phyloP scores from a whole-genome alignment of 2,797 vertebrate species.

The Hyperoplus lanceolatus region DNA sequence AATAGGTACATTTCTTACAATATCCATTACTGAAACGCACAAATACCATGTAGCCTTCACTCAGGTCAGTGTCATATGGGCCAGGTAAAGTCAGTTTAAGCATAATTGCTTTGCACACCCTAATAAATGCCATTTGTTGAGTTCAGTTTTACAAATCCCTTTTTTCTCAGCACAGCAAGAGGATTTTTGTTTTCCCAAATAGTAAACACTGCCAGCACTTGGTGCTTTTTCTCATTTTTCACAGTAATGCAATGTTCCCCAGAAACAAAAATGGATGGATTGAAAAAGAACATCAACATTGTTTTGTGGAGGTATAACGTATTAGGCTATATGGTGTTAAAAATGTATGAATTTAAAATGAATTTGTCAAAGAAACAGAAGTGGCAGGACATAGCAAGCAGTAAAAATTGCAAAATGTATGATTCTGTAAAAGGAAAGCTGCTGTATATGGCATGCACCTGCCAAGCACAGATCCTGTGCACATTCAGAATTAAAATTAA shows the following conservation, averaged over 20 bases:
- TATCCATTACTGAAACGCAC: not conserved
- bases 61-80: not conserved
- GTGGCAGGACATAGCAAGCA: slow-evolving; percentile 2
- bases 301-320: slow-evolving; percentile 13
- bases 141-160: slow-evolving; percentile 34
- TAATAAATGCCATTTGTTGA: slow-evolving; percentile 14
- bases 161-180: slow-evolving; percentile 18
- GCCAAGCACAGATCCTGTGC: not conserved
- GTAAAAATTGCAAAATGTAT: slow-evolving; percentile 41
- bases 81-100: slow-evolving; percentile 5
- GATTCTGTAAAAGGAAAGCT: slow-evolving; percentile 19
- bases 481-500: not conserved
- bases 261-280: slow-evolving; percentile 37
- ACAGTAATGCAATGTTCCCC: slow-evolving; percentile 23
- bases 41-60: not conserved
- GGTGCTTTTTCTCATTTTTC: slow-evolving; percentile 29
- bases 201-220: slow-evolving; percentile 7
- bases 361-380: slow-evolving; percentile 28
- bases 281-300: slow-evolving; percentile 29
- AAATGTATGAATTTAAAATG: slow-evolving; percentile 32
- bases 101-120: slow-evolving; percentile 1
- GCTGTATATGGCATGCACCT: slow-evolving; percentile 14
- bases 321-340: slow-evolving; percentile 22
- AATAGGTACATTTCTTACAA: not conserved
- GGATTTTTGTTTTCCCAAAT: slow-evolving; percentile 15